Conservation (phyloP, 1,140 invertebrate genomes). For the Musca vetustissima region DNA sequence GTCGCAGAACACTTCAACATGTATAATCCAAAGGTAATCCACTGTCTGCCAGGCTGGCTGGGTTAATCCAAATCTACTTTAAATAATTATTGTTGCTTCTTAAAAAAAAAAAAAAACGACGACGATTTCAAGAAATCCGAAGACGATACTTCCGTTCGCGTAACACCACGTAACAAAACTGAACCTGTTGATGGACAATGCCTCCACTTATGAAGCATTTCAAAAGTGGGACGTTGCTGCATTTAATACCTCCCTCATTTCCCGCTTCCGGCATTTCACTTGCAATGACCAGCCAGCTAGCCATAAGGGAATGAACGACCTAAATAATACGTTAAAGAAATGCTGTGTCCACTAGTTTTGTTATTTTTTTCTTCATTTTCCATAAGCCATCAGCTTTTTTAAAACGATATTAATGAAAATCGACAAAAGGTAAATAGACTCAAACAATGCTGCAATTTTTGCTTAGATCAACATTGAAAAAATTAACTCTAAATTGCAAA, state of each 20-base stretch:
- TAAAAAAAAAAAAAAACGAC: neutral
- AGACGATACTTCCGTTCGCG: constrained; percentile 32
- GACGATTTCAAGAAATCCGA: constrained; percentile 17
- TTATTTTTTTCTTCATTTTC: too few species aligned
- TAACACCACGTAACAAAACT: constrained; percentile 46
- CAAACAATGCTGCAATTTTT: too few species aligned
- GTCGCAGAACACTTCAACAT: neutral
- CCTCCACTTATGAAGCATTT: constrained; percentile 45
- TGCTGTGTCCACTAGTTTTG: too few species aligned
- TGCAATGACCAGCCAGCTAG: too few species aligned
- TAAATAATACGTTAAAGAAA: too few species aligned
- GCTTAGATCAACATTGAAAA: too few species aligned
- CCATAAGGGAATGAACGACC: too few species aligned
- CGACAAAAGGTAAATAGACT: too few species aligned
- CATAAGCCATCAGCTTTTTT: too few species aligned
- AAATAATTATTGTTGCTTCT: neutral
- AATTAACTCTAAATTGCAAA: too few species aligned
- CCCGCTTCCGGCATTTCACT: constrained; percentile 28
- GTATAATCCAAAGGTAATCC: constrained; percentile 24
- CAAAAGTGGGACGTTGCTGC: constrained; percentile 47
- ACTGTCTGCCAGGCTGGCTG: neutral
- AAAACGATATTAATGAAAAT: too few species aligned
- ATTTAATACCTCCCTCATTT: constrained; percentile 44
- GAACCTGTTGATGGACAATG: constrained; percentile 31
- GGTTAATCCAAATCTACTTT: neutral